A percentile compares a stretch with the other conserved stretches of the same genome.
These are phyloP conservation scores for Cacatua alba DNA, from an alignment of 2,113 vertebrate genomes.

Conservation along the genomic window DNA sequence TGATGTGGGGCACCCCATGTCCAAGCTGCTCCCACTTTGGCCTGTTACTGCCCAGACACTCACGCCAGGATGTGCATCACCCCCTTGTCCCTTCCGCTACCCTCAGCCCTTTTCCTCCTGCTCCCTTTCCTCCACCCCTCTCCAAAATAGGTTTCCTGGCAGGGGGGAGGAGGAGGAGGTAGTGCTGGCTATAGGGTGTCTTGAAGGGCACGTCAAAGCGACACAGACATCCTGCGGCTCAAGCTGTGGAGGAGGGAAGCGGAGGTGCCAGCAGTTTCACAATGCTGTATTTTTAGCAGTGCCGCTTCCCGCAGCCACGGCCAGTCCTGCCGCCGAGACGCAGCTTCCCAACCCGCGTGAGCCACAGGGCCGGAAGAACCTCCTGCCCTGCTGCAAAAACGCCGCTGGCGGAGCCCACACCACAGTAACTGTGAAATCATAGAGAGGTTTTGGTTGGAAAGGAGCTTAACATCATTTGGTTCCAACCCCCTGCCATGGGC, in stretches of 20 bases:
- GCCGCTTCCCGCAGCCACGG: neutral
- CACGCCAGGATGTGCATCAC: neutral
- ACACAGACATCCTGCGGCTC: conserved; percentile 11
- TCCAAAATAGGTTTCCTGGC: neutral
- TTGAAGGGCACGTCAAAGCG: neutral
- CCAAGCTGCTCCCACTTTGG: neutral
- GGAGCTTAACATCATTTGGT: neutral
- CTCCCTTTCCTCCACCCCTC: neutral
- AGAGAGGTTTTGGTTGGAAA: neutral
- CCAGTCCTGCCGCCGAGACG: accelerated
- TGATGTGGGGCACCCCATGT: accelerated
- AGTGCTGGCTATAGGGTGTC: neutral
- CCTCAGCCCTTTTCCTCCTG: neutral
- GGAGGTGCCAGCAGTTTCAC: neutral
- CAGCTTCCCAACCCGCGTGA: neutral
- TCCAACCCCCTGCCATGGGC: neutral
- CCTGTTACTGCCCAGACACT: neutral
- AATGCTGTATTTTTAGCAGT: neutral
- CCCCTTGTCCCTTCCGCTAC: neutral
- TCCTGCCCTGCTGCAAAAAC: neutral
- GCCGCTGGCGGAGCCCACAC: accelerated
- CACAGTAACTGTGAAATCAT: neutral
- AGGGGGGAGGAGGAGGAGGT: neutral
- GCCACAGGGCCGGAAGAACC: neutral
- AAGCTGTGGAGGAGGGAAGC: neutral